phyloP scores from a whole-genome alignment of 2,888 invertebrate genomes.

The Ferrisia virgata region DNA sequence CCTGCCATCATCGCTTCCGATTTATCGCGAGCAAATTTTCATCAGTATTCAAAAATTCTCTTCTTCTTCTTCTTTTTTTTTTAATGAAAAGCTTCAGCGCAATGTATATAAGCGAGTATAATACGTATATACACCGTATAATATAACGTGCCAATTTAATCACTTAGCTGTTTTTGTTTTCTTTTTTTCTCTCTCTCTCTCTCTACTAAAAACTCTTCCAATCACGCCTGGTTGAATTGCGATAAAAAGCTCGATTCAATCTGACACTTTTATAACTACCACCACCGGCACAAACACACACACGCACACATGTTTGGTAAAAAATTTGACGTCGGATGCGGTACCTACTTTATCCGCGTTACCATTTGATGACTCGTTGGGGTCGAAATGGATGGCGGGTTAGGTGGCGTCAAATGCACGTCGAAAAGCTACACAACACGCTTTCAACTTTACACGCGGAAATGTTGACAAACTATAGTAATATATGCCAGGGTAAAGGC shows the following conservation, averaged over 20 bases:
- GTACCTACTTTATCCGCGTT: not conserved
- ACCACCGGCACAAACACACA: not conserved
- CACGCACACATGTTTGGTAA: not conserved
- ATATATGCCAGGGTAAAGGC: not conserved
- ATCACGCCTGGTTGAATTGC: not conserved
- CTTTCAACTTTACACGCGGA: not conserved
- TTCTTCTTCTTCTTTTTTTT: too few relatives aligned
- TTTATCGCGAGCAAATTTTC: not conserved
- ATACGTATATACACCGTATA: not conserved
- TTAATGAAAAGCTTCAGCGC: not conserved
- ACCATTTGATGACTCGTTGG: not conserved
- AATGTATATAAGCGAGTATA: too few relatives aligned
- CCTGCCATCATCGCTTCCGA: too few relatives aligned
- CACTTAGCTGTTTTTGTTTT: not conserved
- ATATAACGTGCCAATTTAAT: not conserved
- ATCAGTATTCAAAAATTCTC: not conserved
- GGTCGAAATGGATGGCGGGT: not conserved
- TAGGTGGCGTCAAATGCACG: not conserved
- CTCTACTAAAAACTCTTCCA: not conserved
- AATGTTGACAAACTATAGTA: constrained; percentile 8
- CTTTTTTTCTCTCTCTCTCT: not conserved
- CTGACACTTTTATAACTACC: not conserved
- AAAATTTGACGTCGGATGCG: not conserved
- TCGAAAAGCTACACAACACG: not conserved
- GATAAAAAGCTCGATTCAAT: not conserved